These are phyloP conservation scores for Drosophila navojoa DNA, from an alignment of 1,140 invertebrate species.

Conservation along the genomic window DNA sequence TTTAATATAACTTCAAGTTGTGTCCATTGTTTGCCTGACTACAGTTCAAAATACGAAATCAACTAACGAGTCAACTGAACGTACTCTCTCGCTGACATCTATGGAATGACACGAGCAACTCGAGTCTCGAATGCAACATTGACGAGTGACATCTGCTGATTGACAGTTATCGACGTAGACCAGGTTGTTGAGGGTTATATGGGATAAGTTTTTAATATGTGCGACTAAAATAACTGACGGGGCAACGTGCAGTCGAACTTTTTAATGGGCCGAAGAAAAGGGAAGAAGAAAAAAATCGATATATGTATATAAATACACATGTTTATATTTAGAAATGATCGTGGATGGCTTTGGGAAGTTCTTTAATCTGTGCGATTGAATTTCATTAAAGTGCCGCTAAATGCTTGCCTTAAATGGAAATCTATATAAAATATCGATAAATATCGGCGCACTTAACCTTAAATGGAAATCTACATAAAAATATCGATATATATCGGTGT, in stretches of 20 bases:
- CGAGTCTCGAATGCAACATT: conserved; percentile 60
- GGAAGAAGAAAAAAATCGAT: neutral
- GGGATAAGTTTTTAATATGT: neutral
- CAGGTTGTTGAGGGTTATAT: conserved; percentile 20
- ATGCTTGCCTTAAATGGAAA: too few relatives aligned
- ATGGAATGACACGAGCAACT: conserved; percentile 54
- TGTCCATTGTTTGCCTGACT: too few relatives aligned
- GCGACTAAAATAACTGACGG: neutral
- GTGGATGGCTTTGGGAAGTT: neutral
- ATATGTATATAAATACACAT: neutral
- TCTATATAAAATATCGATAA: too few relatives aligned
- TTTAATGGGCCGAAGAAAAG: neutral
- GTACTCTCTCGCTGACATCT: conserved; percentile 27
- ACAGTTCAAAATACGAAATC: conserved; percentile 6
- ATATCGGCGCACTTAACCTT: too few relatives aligned
- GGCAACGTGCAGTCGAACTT: neutral
- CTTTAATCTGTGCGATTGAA: too few relatives aligned
- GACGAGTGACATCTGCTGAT: conserved; percentile 58
- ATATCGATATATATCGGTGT: too few relatives aligned
- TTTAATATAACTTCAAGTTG: too few relatives aligned
- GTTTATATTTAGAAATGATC: neutral
- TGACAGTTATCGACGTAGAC: conserved; percentile 51
- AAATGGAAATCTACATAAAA: too few relatives aligned
- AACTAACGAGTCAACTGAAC: conserved; percentile 48
- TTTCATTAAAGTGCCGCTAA: too few relatives aligned